Evolutionary conservation across 2,113 vertebrate species (phyloP), one percentile per base, ranked within the genome.

Genomic region (Nesoenas mayeri): DNA sequence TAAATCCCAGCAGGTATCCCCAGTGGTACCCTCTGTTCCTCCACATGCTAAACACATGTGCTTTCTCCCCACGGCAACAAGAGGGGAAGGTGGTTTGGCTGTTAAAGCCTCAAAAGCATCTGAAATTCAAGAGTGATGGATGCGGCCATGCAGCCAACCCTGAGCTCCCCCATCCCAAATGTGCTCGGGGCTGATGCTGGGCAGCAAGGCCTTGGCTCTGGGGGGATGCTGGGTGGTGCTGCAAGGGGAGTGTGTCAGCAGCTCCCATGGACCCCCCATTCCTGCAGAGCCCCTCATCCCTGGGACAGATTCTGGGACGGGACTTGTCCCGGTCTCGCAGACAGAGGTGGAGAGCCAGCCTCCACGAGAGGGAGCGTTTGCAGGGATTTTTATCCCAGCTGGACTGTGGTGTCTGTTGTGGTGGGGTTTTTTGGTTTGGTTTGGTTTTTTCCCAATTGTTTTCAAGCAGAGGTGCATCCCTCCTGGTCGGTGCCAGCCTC

Each of bases 321-420:
- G 57, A 25, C 5, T 21, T 67, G 2, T 78, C 5, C 21, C 0
- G 2, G 2, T 38, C 3, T 57, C 19, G 9, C 38, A 12, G 72
- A 0, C 15, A 25, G 92, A 40, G 40, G 13, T 4, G 32, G 34
- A 71, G 74, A 85, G 28, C 11, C 0, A 0, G 5, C 11, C 38
- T 96, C 96, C 96, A 97, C 95, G 69, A 97, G 96, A 89, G 95
- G 96, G 96, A 95, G 96, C 0, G 3, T 86, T 92, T 91, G 91
- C 48, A 53, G 85, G 81, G 86, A 7, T 71, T 96, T 86, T 89
- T 7, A 5, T 53, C 62, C 65, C 61, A n/a, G 60, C 14, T 9
- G 69, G 21, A 5, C 13, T 58, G 20, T 4, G 6, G 16, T 3
- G 62, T 36, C 15, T 53, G 24, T n/a, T 13, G 13, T 8, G 10